These are phyloP conservation scores for Neotoma lepida DNA, from an alignment of 2,113 vertebrate genomes.

Conservation along the genomic window DNA sequence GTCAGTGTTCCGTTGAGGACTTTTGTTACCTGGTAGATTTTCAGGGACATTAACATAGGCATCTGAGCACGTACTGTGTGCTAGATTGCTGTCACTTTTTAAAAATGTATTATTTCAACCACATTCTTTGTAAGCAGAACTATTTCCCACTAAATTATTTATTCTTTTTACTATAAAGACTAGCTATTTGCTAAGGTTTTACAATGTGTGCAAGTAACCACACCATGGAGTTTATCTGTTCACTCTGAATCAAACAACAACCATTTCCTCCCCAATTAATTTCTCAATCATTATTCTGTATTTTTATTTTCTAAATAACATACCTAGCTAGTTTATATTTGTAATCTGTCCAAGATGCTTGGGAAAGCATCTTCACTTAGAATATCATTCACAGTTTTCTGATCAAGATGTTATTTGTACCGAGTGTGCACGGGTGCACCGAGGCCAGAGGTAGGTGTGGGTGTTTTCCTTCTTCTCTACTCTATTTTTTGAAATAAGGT, in stretches of 20 bases:
- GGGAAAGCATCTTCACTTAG: neutral
- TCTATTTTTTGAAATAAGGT: neutral
- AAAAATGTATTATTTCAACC: slow-evolving; percentile 22
- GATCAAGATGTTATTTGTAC: neutral
- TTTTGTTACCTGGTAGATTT: neutral
- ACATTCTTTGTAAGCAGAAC: slow-evolving; percentile 15
- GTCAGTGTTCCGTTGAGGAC: neutral
- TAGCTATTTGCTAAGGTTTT: neutral
- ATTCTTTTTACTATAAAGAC: slow-evolving; percentile 25
- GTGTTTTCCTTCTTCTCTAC: neutral
- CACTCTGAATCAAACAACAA: neutral
- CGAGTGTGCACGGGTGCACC: neutral
- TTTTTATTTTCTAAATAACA: slow-evolving; percentile 38
- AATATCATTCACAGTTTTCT: neutral
- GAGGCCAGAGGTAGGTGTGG: neutral
- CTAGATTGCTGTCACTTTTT: neutral
- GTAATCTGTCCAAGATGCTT: neutral
- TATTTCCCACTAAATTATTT: slow-evolving; percentile 4
- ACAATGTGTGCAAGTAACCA: slow-evolving; percentile 7
- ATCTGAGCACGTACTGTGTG: neutral
- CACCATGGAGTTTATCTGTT: neutral
- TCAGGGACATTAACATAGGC: neutral
- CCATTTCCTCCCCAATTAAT: neutral
- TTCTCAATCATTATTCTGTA: slow-evolving; percentile 11
- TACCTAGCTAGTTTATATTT: slow-evolving; percentile 32